phyloP scores from a whole-genome alignment of 1,140 invertebrate species.

The Popillia japonica region DNA sequence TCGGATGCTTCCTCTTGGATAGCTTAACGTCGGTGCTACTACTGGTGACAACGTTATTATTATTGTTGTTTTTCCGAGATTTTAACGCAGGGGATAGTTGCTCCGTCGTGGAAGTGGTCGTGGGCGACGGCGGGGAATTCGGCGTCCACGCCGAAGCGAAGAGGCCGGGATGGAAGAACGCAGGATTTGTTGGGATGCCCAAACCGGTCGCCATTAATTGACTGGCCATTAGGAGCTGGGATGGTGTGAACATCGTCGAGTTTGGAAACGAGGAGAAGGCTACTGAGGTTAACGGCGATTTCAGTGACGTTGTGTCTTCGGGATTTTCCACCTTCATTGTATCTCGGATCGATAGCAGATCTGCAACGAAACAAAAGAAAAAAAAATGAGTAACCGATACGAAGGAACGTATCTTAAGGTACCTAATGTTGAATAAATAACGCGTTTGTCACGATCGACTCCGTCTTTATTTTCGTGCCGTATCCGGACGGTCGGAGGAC shows the following conservation, averaged over 20 bases:
- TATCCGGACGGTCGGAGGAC: too few species aligned
- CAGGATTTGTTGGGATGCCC: conserved; percentile 61
- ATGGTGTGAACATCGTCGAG: conserved; percentile 62
- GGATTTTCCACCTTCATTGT: conserved; percentile 51
- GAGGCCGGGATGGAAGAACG: conserved; percentile 65
- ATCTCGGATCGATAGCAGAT: conserved; percentile 48
- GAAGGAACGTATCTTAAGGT: too few species aligned
- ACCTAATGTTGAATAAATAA: too few species aligned
- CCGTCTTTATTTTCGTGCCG: neutral
- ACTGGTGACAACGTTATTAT: conserved; percentile 61
- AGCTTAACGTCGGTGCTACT: conserved; percentile 59
- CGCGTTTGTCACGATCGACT: neutral
- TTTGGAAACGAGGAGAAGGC: conserved; percentile 66
- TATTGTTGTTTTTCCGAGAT: conserved; percentile 60
- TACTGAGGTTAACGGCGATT: conserved; percentile 49
- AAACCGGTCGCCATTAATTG: conserved; percentile 63
- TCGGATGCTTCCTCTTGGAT: conserved; percentile 54
- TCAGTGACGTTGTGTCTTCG: conserved; percentile 51
- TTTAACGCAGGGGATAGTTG: conserved; percentile 55
- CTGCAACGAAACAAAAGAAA: conserved; percentile 45
- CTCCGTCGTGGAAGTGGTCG: conserved; percentile 47
- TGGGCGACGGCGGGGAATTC: conserved; percentile 57
- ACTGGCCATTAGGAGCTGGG: conserved; percentile 66
- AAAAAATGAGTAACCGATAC: too few species aligned
- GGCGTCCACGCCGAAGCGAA: conserved; percentile 57